Evolutionary conservation across 2,888 invertebrate genomes (phyloP), one percentile per base, ranked within the genome.

Genomic region (Cerastis rubricosa): DNA sequence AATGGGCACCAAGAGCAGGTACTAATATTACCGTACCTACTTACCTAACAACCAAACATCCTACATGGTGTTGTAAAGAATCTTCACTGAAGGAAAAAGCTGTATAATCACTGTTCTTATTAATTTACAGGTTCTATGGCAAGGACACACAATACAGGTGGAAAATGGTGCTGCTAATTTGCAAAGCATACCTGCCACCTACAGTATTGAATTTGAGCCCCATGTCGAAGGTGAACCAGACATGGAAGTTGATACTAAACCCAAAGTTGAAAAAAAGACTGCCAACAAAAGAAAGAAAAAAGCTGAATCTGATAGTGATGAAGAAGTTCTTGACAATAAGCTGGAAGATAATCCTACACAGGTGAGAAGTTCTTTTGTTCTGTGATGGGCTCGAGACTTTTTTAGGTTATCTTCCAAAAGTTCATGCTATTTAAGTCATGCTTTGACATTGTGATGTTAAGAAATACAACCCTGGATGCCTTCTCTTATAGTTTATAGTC

Each of bases 341-440:
- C 91, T 98, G 78, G 98, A 98, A 91, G 98, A 98, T 90, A 98
- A 97, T 94, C 97, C 97, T 35, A 92, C 95, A 47, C 97, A 97
- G 96, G 97, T 97, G 89, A 89, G 66, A 80, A 69, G 25, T 61
- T 74, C 11, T 69, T 66, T 49, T 63, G 19, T 72, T 47, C 22
- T 71, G 9, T n/a, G 47, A 49, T 7, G 29, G 1, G 6, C 17
- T 45, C 2, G 2, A 68, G 8, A 3, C 14, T 40, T 57, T 74
- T 78, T 67, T 49, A 84, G 61, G 66, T 84, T 84, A 70, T 45
- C 14, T 68, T 57, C 22, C 17, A 3, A 17, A 54, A 19, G 47
- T 63, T 59, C 8, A 45, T 59, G 6, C 14, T 71, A 43, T 65
- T 64, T 35, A 65, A 49, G 43, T 29, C 1, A 17, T n/a, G 8